Conservation (phyloP, 2,888 invertebrate genomes). For the Xestoiulus laeticollis region DNA sequence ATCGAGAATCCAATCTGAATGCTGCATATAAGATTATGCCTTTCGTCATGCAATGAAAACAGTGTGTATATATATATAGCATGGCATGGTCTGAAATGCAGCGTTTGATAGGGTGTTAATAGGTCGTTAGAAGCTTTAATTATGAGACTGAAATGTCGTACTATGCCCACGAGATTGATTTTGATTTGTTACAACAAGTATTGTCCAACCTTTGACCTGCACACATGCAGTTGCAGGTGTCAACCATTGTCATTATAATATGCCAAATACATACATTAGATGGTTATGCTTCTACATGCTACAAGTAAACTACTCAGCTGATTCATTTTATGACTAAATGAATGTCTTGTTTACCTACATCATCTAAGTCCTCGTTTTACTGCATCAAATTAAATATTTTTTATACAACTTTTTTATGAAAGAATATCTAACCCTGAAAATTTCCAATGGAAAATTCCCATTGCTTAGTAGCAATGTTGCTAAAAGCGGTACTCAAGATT, state of each 20-base stretch:
- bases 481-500: not conserved
- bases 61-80: too few species aligned
- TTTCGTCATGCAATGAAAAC: too few species aligned
- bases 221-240: not conserved
- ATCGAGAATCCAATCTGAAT: too few species aligned
- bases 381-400: not conserved
- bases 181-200: not conserved
- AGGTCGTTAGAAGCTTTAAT: too few species aligned
- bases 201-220: not conserved
- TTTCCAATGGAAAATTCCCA: too few species aligned
- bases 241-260: too few species aligned
- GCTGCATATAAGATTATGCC: too few species aligned
- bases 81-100: too few species aligned
- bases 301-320: not conserved
- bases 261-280: too few species aligned
- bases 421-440: not conserved
- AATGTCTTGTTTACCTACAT: not conserved
- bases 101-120: too few species aligned
- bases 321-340: not conserved
- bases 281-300: not conserved
- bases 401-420: not conserved
- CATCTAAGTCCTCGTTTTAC: not conserved
- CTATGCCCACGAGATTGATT: too few species aligned
- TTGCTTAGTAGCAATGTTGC: not conserved
- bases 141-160: too few species aligned